Conservation (phyloP, 1,140 invertebrate species). For the Neodiprion fabricii region DNA sequence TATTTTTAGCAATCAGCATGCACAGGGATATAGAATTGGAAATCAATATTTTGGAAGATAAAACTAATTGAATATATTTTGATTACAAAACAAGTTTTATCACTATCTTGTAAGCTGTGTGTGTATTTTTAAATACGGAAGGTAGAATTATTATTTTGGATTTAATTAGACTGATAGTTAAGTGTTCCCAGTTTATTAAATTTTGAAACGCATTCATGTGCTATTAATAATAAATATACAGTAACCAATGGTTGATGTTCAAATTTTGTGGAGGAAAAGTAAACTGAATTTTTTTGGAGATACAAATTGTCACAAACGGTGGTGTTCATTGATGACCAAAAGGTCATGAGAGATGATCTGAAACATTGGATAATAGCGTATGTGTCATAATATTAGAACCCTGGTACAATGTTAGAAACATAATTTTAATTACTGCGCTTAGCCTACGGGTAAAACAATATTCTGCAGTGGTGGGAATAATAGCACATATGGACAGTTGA, state of each 20-base stretch:
- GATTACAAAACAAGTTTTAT: background rate
- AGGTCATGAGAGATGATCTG: background rate
- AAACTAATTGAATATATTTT: background rate
- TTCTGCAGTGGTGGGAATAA: too few species aligned
- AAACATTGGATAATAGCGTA: background rate
- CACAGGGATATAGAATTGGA: background rate
- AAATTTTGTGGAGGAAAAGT: background rate
- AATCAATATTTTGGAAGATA: too few species aligned
- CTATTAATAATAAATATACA: background rate
- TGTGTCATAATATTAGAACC: background rate
- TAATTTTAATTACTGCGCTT: too few species aligned
- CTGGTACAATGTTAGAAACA: background rate
- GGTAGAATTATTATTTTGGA: background rate
- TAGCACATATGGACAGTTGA: background rate
- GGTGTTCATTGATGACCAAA: background rate
- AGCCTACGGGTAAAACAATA: background rate
- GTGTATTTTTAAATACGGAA: background rate
- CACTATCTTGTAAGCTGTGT: background rate
- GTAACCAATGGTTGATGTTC: too few species aligned
- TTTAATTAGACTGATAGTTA: background rate
- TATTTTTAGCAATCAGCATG: background rate
- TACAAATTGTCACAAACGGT: background rate
- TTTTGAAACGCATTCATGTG: background rate
- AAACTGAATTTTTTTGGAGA: background rate
- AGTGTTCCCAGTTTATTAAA: background rate